phyloP scores from a whole-genome alignment of 2,888 invertebrate genomes.

The Elegia similella region DNA sequence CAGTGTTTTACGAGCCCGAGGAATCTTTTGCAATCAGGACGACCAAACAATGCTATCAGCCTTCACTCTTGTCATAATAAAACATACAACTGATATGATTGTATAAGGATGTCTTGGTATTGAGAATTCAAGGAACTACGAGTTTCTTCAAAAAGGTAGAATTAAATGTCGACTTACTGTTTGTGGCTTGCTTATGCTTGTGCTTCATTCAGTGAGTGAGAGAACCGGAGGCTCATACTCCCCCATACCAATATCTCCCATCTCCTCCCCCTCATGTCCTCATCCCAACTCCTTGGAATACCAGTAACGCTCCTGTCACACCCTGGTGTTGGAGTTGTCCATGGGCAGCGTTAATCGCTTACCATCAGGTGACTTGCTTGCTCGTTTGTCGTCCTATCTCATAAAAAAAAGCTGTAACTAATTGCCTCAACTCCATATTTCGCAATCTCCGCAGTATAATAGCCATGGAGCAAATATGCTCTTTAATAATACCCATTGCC shows the following conservation, averaged over 20 bases:
- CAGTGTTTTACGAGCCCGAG: conserved; percentile 8
- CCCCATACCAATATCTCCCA: no score
- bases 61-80: not conserved
- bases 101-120: not conserved
- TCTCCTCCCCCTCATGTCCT: no score
- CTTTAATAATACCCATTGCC: not conserved
- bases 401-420: not conserved
- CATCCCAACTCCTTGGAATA: no score
- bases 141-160: not conserved
- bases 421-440: not conserved
- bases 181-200: no score
- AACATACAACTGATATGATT: not conserved
- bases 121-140: not conserved
- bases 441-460: not conserved
- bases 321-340: no score
- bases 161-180: no score
- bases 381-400: no score
- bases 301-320: no score
- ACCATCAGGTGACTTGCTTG: no score
- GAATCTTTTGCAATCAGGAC: conserved; percentile 7
- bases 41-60: conserved; percentile 1
- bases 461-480: not conserved
- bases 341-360: no score
- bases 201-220: no score
- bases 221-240: no score